These are phyloP conservation scores for Diabrotica undecimpunctata DNA, from an alignment of 1,140 invertebrate genomes.

Conservation along the genomic window DNA sequence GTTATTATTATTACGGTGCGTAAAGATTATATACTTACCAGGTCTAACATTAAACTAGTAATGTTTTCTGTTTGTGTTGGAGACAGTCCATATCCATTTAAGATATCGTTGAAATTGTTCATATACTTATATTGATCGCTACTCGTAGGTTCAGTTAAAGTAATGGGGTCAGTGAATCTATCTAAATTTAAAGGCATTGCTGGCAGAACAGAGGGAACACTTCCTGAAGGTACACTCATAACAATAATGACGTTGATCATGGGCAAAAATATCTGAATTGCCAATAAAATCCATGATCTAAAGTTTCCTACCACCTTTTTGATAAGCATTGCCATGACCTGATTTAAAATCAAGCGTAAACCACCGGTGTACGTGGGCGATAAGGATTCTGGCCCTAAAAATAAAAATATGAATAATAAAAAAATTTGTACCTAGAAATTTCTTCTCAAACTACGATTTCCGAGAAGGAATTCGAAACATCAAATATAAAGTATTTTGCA, in stretches of 20 bases:
- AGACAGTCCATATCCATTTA: slow-evolving; percentile 7
- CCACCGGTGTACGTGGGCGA: slow-evolving; percentile 38
- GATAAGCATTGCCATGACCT: slow-evolving; percentile 60
- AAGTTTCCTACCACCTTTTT: slow-evolving; percentile 57
- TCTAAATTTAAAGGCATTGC: slow-evolving; percentile 38
- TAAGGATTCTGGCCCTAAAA: slow-evolving; percentile 7
- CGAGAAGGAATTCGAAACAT: too few species aligned
- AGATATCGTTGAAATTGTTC: not conserved
- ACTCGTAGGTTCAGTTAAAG: slow-evolving; percentile 44
- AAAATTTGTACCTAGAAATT: too few species aligned
- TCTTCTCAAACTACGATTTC: too few species aligned
- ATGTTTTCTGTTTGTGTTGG: slow-evolving; percentile 20
- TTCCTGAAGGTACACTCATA: slow-evolving; percentile 51
- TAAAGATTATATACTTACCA: slow-evolving; percentile 30
- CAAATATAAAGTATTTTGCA: too few species aligned
- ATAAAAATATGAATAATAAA: too few species aligned
- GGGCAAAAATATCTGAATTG: slow-evolving; percentile 58
- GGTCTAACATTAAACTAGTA: slow-evolving; percentile 19
- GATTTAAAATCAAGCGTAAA: slow-evolving; percentile 50
- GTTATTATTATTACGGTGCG: too few species aligned
- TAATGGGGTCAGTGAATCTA: slow-evolving; percentile 40
- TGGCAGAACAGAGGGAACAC: slow-evolving; percentile 45
- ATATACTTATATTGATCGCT: not conserved
- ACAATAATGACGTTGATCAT: slow-evolving; percentile 59
- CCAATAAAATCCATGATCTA: slow-evolving; percentile 53